Base-by-base conservation (phyloP, 2,888 invertebrate genomes). In the Erannis defoliaria region DNA sequence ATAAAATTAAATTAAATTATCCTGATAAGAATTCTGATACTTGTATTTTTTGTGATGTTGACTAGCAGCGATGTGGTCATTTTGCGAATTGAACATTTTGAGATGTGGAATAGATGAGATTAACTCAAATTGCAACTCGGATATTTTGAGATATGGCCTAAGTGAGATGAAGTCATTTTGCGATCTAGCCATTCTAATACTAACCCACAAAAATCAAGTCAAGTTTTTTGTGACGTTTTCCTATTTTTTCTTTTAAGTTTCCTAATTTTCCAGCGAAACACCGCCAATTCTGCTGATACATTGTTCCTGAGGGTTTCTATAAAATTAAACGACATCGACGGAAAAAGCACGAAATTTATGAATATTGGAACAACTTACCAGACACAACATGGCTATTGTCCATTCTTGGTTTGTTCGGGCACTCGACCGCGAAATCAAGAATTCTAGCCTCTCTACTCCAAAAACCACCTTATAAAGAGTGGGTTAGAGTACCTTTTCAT, bases 341-440 rank as follows among this genome's bases (percentile, higher is more conserved):
- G 72, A 67, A 70, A 69, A 68, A 53, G 38, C 68, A 62, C 55
- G 49, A 64, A 75, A 67, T 78, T 77, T 81, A 81, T 79, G 78
- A 76, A 79, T 80, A 80, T 76, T 72, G 74, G 73, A 67, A 64
- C 66, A 54, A 62, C 42, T 49, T 66, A 61, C 56, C 37, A 59
- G 59, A 68, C 73, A 70, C 76, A 75, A 73, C 74, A 64, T 46
- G 58, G 62, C 63, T 60, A 59, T 66, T 72, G 73, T 66, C 73
- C 73, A 73, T 74, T 76, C 74, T 72, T 73, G 74, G 74, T 74
- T 75, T 74, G 74, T 74, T 62, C 61, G 58, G 46, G 62, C 71
- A 74, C 62, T 77, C 74, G 75, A 62, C 73, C 81, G 75, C 60
- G 75, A 81, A 81, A 81, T 81, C 78, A 77, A 73, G 73, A 68